Evolutionary conservation across 2,797 vertebrate genomes (phyloP).

Genomic region (Poeciliopsis presidionis): DNA sequence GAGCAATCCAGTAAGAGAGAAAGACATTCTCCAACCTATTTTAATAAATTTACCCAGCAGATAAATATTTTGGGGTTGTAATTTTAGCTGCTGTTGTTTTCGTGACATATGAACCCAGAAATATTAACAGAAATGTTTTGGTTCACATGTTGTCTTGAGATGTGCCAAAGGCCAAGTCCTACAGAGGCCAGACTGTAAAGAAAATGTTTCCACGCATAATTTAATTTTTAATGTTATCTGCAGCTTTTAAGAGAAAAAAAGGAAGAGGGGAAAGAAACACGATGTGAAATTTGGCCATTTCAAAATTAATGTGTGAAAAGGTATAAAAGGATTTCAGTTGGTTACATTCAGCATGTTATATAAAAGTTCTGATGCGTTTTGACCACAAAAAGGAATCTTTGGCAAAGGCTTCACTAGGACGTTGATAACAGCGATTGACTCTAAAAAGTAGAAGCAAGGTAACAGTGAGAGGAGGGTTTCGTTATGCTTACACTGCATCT

Average conservation of each 20-base stretch:
- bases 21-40: constrained; percentile 6
- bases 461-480: constrained; percentile 33
- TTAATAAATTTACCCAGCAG: constrained; percentile 24
- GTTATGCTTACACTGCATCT: constrained; percentile 34
- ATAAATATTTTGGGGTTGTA: constrained; percentile 16
- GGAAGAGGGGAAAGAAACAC: constrained; percentile 11
- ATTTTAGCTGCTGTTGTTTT: constrained; percentile 18
- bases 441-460: constrained; percentile 22
- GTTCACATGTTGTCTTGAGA: constrained; percentile 12
- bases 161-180: constrained; percentile 4
- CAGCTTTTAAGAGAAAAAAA: constrained; percentile 14
- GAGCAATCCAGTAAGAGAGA: neutral
- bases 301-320: constrained; percentile 11
- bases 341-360: constrained; percentile 23
- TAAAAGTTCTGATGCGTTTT: constrained; percentile 33
- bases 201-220: constrained; percentile 16
- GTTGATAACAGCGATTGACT: constrained; percentile 23
- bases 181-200: constrained; percentile 4
- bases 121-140: constrained; percentile 1
- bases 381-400: constrained; percentile 14
- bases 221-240: constrained; percentile 7
- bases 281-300: constrained; percentile 15
- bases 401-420: constrained; percentile 1
- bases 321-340: constrained; percentile 32
- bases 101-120: constrained; percentile 15